Evolutionary conservation across 2,888 invertebrate species (phyloP), one percentile per base, ranked within the genome.

Genomic region (Pecten maximus): DNA sequence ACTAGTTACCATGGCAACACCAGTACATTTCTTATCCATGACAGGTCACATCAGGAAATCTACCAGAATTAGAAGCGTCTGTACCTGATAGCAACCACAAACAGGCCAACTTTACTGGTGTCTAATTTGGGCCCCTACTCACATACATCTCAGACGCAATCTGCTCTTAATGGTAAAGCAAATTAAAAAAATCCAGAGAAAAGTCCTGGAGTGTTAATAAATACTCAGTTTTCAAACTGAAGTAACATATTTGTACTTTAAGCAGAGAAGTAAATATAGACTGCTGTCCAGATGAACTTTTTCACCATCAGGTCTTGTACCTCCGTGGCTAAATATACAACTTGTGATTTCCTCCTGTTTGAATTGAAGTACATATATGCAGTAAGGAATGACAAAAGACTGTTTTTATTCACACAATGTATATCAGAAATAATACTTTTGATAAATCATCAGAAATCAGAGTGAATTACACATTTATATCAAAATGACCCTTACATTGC

Each of bases 101-200:
- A 74, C 74, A 74, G 74, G 35, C 74, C 74, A 28, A 35, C 35
- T 35, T 10, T 74, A 74, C 35, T 74, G 74, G 74, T 74, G 74
- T 74, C 74, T 74, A 74, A 74, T 74, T 74, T 74, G 74, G 74
- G 74, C 23, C 74, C 74, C 28, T 28, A 74, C 74, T 74, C 74
- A 35, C 74, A 74, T 35, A 19, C 35, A 74, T 74, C 74, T 74
- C 6, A 74, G 74, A 74, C 23, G 74, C 74, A 74, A 74, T 74
- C 74, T 35, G 74, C 74, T 28, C 12, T 28, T 74, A 74, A 74
- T 74, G 74, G 74, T 74, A 74, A 74, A 74, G 15, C 28, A 74
- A 74, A 74, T 74, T 74, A 74, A 74, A 74, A 74, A 74, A 74
- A 74, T 6, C 35, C 12, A 74, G 74, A 74, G 35, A 74, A 74